Conservation (phyloP, 1,140 invertebrate genomes). For the Penaeus japonicus region DNA sequence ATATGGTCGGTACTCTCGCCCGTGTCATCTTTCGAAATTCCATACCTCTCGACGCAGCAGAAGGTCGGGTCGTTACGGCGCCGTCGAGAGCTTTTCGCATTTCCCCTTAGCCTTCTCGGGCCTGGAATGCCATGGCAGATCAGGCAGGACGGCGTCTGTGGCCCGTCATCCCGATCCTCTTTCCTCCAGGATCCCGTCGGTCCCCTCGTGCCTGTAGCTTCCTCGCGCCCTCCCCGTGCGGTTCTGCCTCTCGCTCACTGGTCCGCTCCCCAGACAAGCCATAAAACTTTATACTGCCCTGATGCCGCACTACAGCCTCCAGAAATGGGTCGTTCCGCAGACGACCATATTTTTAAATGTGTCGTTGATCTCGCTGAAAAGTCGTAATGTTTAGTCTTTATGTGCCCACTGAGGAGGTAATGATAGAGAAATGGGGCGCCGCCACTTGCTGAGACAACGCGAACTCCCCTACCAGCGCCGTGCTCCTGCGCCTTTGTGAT, state of each 20-base stretch:
- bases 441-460: too few relatives aligned
- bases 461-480: too few relatives aligned
- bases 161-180: not conserved
- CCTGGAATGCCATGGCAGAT: too few relatives aligned
- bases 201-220: not conserved
- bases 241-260: not conserved
- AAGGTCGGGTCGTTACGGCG: too few relatives aligned
- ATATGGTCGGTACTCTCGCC: too few relatives aligned
- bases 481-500: too few relatives aligned
- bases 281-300: slow-evolving; percentile 47
- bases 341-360: slow-evolving; percentile 53
- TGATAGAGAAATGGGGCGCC: not conserved
- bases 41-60: too few relatives aligned
- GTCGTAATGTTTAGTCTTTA: slow-evolving; percentile 51
- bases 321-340: slow-evolving; percentile 46
- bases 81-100: too few relatives aligned
- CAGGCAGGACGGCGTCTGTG: too few relatives aligned
- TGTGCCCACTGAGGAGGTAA: slow-evolving; percentile 43
- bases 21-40: too few relatives aligned
- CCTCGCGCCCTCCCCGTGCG: not conserved
- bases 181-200: not conserved
- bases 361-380: slow-evolving; percentile 46
- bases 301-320: slow-evolving; percentile 25
- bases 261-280: slow-evolving; percentile 3
- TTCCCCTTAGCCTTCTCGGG: too few relatives aligned